Evolutionary conservation across 35 echinoderm and acorn worm species (phyloP).

Genomic region (Apostichopus japonicus): DNA sequence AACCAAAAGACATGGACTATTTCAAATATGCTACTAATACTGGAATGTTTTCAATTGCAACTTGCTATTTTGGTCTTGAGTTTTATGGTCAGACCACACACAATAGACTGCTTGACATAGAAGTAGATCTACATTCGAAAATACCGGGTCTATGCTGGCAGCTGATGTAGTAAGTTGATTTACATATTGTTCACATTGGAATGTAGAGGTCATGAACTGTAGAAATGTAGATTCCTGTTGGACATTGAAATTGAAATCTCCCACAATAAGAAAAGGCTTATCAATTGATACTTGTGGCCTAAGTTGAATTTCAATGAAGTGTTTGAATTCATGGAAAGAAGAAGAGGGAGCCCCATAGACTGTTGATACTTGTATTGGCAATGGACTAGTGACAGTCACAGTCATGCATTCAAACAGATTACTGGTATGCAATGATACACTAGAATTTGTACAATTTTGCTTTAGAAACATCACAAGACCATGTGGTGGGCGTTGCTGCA

Average conservation of each 20-base stretch:
- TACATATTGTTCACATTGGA: background rate
- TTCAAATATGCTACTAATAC: no score
- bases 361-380: background rate
- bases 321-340: background rate
- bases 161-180: background rate
- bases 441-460: background rate
- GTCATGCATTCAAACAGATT: slow-evolving; percentile 27
- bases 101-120: background rate
- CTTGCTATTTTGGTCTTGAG: no score
- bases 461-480: slow-evolving; percentile 4
- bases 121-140: background rate
- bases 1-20: no score
- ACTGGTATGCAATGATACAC: background rate
- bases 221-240: background rate
- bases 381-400: background rate
- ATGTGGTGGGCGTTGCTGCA: slow-evolving; percentile 5
- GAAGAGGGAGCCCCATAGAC: slow-evolving; percentile 33
- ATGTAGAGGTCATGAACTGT: slow-evolving; percentile 4
- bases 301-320: background rate
- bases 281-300: background rate
- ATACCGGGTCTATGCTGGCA: background rate
- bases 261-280: background rate
- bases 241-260: slow-evolving; percentile 5
- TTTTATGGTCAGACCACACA: slow-evolving; percentile 35
- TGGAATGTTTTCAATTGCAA: no score